Evolutionary conservation across 1,140 invertebrate genomes (phyloP).

Genomic region (Teleogryllus occipitalis): DNA sequence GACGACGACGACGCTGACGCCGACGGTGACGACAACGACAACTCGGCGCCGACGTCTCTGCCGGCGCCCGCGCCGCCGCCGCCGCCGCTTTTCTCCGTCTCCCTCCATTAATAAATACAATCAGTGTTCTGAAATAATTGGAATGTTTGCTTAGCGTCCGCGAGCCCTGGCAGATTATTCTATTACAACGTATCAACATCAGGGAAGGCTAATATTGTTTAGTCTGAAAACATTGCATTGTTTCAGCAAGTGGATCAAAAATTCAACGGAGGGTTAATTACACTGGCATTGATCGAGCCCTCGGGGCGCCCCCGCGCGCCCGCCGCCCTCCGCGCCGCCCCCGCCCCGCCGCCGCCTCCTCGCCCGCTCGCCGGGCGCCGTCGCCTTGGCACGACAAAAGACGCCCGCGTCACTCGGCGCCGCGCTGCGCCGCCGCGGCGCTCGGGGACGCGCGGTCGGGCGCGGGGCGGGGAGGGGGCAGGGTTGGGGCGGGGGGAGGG

Average conservation of each 20-base stretch:
- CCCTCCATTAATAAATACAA: conserved; percentile 26
- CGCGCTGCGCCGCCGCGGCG: too few relatives aligned
- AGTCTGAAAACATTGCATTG: conserved; percentile 31
- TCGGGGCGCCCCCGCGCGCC: neutral
- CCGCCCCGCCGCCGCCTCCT: neutral
- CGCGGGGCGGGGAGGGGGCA: too few relatives aligned
- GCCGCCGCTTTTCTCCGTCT: neutral
- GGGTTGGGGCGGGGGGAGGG: too few relatives aligned
- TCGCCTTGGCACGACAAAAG: neutral
- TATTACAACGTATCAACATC: conserved; percentile 29
- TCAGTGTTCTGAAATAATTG: conserved; percentile 26
- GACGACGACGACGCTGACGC: too few relatives aligned
- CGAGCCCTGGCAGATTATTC: conserved; percentile 25
- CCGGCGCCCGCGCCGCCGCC: too few relatives aligned
- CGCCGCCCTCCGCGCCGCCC: neutral
- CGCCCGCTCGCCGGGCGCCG: neutral
- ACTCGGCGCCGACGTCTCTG: too few relatives aligned
- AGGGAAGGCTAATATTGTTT: conserved; percentile 33
- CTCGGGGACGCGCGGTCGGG: too few relatives aligned
- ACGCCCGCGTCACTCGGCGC: too few relatives aligned
- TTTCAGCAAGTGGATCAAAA: conserved; percentile 26
- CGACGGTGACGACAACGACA: too few relatives aligned
- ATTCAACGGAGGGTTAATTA: conserved; percentile 25
- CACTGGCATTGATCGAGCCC: conserved; percentile 19
- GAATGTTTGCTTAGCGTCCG: conserved; percentile 23